Evolutionary conservation across 2,888 invertebrate species (phyloP).

Genomic region (Chrysotoxum bicinctum): DNA sequence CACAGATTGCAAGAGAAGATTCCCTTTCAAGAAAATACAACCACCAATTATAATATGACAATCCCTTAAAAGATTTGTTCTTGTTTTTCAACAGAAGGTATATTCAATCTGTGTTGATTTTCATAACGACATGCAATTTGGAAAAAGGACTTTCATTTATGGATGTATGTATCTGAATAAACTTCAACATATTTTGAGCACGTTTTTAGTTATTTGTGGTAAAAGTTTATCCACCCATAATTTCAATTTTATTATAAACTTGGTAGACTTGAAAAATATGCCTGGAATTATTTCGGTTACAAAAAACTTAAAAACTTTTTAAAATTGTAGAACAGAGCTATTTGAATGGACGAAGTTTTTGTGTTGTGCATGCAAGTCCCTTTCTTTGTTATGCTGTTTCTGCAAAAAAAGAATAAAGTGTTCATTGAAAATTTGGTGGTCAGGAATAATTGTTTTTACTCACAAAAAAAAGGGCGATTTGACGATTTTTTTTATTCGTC

Average conservation of each 20-base stretch:
- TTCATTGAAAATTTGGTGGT: no score
- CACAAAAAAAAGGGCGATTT: no score
- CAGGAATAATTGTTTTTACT: no score
- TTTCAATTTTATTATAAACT: background rate
- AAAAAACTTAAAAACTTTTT: no score
- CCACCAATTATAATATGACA: slow-evolving; percentile 12
- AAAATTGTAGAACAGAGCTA: no score
- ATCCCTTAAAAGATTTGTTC: background rate
- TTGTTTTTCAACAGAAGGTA: background rate
- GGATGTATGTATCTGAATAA: background rate
- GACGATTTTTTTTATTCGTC: no score
- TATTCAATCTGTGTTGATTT: background rate
- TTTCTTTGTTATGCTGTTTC: no score
- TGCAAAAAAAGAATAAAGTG: no score
- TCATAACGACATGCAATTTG: background rate
- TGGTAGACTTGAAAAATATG: background rate
- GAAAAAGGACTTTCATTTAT: background rate
- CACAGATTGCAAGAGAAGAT: slow-evolving; percentile 58
- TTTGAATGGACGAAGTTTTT: no score
- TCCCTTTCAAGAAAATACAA: slow-evolving; percentile 53
- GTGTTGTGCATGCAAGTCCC: no score
- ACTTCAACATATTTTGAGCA: background rate
- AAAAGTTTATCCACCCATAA: background rate
- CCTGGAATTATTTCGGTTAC: no score
- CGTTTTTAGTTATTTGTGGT: background rate